Evolutionary conservation across 2,888 invertebrate genomes (phyloP).

Genomic region (Elmis aenea): DNA sequence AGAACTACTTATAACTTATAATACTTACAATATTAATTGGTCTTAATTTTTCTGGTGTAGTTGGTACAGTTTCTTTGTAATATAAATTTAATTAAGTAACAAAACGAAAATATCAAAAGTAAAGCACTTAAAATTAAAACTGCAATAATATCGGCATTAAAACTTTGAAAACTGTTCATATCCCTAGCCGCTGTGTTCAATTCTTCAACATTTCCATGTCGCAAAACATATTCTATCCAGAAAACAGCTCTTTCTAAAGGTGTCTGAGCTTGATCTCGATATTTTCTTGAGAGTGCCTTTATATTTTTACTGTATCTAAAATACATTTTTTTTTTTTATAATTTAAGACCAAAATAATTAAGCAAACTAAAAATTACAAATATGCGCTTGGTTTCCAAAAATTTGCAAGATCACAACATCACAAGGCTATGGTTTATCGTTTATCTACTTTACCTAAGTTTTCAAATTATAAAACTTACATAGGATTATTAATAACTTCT

Average conservation of each 20-base stretch:
- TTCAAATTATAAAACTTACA: conserved; percentile 27
- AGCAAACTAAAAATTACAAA: not conserved
- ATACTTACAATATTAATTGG: no score
- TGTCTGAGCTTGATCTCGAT: conserved; percentile 21
- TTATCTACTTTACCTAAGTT: no score
- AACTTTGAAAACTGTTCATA: conserved; percentile 16
- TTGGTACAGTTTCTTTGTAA: no score
- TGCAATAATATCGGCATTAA: conserved; percentile 17
- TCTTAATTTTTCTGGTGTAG: no score
- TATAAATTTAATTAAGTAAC: no score
- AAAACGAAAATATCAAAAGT: no score
- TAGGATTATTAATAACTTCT: conserved; percentile 27
- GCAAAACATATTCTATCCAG: conserved; percentile 23
- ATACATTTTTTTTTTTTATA: conserved; percentile 6
- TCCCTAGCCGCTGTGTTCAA: conserved; percentile 14
- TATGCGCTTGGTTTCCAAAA: no score
- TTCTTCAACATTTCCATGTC: conserved; percentile 16
- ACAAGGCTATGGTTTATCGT: not conserved
- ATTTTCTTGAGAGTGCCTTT: conserved; percentile 17
- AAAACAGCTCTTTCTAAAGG: conserved; percentile 22
- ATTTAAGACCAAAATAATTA: not conserved
- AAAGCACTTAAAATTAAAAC: no score
- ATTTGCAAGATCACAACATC: not conserved
- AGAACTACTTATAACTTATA: no score
- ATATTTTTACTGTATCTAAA: conserved; percentile 23